Conservation (phyloP, 2,797 vertebrate genomes). For the Oreonectes daqikongensis region DNA sequence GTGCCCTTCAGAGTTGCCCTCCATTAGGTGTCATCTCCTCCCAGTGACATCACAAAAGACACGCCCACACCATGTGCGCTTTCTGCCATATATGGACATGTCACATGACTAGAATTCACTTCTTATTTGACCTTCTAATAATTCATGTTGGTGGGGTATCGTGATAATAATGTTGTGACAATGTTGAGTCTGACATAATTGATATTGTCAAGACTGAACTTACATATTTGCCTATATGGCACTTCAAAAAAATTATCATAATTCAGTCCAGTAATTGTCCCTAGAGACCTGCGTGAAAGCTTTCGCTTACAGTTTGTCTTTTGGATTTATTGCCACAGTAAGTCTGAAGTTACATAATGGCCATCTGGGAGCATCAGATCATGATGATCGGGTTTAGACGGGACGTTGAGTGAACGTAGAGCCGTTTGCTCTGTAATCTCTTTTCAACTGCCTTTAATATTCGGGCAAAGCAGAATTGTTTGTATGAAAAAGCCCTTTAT, state of each 20-base stretch:
- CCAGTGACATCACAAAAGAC: conserved; percentile 40
- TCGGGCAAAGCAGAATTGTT: neutral
- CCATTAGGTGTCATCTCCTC: conserved; percentile 22
- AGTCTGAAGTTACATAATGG: conserved; percentile 65
- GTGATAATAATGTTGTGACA: neutral
- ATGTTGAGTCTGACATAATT: too few relatives aligned
- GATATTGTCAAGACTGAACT: too few relatives aligned
- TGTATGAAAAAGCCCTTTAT: too few relatives aligned
- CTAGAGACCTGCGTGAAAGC: neutral
- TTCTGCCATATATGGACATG: conserved; percentile 9
- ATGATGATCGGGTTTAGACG: neutral
- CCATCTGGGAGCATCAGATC: conserved; percentile 65
- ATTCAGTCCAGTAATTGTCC: neutral
- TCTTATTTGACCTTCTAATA: neutral
- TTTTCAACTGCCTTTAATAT: conserved; percentile 25
- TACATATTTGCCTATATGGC: too few relatives aligned
- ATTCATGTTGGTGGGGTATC: neutral
- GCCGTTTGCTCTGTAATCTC: conserved; percentile 48
- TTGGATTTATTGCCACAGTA: conserved; percentile 3
- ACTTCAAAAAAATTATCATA: neutral
- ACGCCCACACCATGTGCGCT: conserved; percentile 23
- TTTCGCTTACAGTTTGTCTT: neutral
- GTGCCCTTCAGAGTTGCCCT: conserved; percentile 41
- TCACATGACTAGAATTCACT: conserved; percentile 4
- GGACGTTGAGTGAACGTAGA: conserved; percentile 9